Conservation (phyloP, 2,888 invertebrate genomes). For the Tachina lurida region DNA sequence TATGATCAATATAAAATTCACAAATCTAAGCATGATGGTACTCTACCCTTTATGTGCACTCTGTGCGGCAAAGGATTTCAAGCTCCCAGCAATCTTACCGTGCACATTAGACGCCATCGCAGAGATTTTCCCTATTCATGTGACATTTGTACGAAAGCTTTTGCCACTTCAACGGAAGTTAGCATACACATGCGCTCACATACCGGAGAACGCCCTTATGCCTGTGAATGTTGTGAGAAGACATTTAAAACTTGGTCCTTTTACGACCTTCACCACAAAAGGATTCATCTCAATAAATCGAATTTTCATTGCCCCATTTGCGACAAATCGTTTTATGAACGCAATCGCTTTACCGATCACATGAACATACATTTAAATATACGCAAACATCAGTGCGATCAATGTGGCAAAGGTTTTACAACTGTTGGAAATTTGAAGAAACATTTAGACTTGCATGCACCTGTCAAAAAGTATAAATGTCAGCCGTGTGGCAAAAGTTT, state of each 20-base stretch:
- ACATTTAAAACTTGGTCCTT: constrained; percentile 80
- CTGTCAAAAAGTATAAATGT: constrained; percentile 79
- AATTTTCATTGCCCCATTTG: constrained; percentile 79
- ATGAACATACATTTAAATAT: constrained; percentile 80
- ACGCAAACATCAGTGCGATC: constrained; percentile 78
- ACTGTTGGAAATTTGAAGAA: constrained; percentile 78
- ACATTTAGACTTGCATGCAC: constrained; percentile 77
- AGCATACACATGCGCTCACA: constrained; percentile 79
- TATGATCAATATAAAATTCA: constrained; percentile 79
- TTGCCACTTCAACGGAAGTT: constrained; percentile 79
- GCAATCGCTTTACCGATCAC: constrained; percentile 79
- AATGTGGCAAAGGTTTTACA: constrained; percentile 78
- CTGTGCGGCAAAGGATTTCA: constrained; percentile 79
- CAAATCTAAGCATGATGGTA: constrained; percentile 77
- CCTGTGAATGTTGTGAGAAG: constrained; percentile 78
- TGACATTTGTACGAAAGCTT: constrained; percentile 77
- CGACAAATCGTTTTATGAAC: constrained; percentile 79
- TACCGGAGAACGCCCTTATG: constrained; percentile 79
- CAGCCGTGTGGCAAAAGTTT: constrained; percentile 76
- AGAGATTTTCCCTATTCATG: constrained; percentile 79
- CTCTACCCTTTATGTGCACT: constrained; percentile 78
- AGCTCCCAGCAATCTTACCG: constrained; percentile 78
- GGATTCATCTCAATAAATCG: constrained; percentile 78
- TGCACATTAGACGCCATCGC: constrained; percentile 78
- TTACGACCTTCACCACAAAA: constrained; percentile 78